Base-by-base conservation (phyloP, 2,113 vertebrate genomes). In the Vicugna pacos region DNA sequence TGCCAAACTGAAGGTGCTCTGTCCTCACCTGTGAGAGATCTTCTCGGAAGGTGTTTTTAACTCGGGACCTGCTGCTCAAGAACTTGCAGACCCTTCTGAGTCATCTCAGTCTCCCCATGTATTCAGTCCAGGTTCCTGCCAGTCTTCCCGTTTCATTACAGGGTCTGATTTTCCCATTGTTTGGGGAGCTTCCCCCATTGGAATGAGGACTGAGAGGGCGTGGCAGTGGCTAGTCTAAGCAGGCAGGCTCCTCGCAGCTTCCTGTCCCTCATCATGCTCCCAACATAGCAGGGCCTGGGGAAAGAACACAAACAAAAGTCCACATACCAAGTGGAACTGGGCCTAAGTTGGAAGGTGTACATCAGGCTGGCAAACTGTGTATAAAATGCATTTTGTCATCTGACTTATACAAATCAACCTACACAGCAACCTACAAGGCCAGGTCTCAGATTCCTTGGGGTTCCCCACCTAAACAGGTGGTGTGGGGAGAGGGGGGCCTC, bases 31-130 rank as follows among this genome's bases (percentile, higher is more conserved):
- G 73, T 13, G 67, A 94, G 67, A 95, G 73, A 58, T 80, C 92
- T 96, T 92, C 91, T 52, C 86, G 75, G 46, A 81, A 87, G 62
- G 84, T 58, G 80, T 62, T 76, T 91, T 94, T 75, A 52, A 67
- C 86, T 75, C 0, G 0, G 75, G 32, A 22, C 16, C 19, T 81
- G 54, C 35, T 48, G 35, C 35, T 65, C 46, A n/a, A 28, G 48
- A 56, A 20, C 28, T 79, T 28, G 1, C 2, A 4, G 42, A 50
- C 50, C 19, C 9, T 24, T 22, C 58, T 65, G 38, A 72, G 75
- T 81, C 77, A 48, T 85, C 84, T 86, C 32, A 4, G 42, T 26
- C 35, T 58, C 72, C 38, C 22, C 2, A 8, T 28, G 30, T 52
- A 22, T n/a, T 85, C 15, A 32, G n/a, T 42, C 30, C 46, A 30